Base-by-base conservation (phyloP, 2,113 vertebrate species). In the Periophthalmodon schlosseri region DNA sequence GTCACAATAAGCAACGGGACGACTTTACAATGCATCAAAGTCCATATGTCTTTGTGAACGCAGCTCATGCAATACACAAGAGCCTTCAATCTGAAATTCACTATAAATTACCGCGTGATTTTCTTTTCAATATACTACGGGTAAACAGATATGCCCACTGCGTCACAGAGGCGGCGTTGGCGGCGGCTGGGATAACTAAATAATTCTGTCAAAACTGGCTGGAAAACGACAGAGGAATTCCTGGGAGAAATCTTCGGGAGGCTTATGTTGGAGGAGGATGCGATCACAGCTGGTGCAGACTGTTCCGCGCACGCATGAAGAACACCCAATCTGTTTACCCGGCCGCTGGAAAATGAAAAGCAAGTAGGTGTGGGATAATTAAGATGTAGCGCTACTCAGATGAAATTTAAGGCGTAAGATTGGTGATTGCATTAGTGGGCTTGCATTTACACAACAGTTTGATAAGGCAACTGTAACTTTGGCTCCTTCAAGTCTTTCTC, bases 151-250 rank as follows among this genome's bases (percentile, higher is more conserved):
- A 24, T 8, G 36, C 69, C 60, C 50, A 66, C 44, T 20, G 20
- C 63, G 63, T 70, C 2, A 20, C n/a, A n/a, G n/a, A n/a, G n/a
- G n/a, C n/a, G n/a, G n/a, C n/a, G n/a, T n/a, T 39, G 52, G 72
- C 47, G 46, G 2, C 67, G 70, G 70, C 70, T 70, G 34, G 69
- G 47, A 56, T 70, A 76, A 82, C 79, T 81, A 75, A 76, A 67
- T 80, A 57, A 47, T 23, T 70, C 39, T 72, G 68, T 75, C 36
- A 66, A 13, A 52, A 50, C 10, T 0, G 12, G 12, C 20, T 20
- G 18, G 63, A 68, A 74, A 6, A 58, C 58, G 65, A 46, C 56
- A 68, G 79, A 7, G 4, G 57, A 74, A 81, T 67, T 7, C 52
- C 58, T 3, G 6, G 39, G 64, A 3, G 57, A 34, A 34, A 63